A percentile compares a stretch with the other conserved stretches of the same genome.
Evolutionary conservation across 2,797 vertebrate genomes (phyloP).

Genomic region (Lemur catta): DNA sequence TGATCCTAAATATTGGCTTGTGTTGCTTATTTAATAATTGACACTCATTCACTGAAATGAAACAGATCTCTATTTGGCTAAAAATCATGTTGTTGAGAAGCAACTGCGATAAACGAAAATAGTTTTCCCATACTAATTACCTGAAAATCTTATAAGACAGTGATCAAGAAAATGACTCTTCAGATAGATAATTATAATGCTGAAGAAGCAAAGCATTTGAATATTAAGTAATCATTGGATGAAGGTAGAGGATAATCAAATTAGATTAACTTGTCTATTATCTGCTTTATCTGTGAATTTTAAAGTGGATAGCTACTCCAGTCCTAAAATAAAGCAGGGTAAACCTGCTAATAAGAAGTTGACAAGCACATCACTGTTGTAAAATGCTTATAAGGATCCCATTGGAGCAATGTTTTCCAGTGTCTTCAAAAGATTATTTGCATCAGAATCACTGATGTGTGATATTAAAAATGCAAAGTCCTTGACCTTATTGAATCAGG

Average conservation of each 20-base stretch:
- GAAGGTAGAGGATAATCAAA: neutral
- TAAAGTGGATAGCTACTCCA: neutral
- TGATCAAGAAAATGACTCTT: constrained; percentile 55
- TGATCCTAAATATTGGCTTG: constrained; percentile 35
- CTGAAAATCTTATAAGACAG: neutral
- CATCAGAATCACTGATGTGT: neutral
- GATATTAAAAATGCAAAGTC: neutral
- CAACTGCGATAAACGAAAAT: constrained; percentile 31
- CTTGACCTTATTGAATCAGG: neutral
- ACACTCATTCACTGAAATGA: constrained; percentile 9
- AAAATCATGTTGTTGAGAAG: constrained; percentile 1
- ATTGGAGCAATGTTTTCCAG: neutral
- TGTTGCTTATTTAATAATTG: neutral
- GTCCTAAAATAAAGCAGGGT: neutral
- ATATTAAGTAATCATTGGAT: neutral
- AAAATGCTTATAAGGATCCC: neutral
- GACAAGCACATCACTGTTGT: neutral
- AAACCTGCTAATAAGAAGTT: neutral
- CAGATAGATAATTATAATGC: neutral
- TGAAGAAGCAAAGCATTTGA: constrained; percentile 13
- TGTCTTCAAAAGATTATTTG: neutral
- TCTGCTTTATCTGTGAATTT: neutral
- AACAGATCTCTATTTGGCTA: constrained; percentile 36
- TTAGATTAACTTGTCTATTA: neutral
- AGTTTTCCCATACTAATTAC: neutral